phyloP scores from a whole-genome alignment of 64 coral and sea anemone genomes.

The Montipora sp. region DNA sequence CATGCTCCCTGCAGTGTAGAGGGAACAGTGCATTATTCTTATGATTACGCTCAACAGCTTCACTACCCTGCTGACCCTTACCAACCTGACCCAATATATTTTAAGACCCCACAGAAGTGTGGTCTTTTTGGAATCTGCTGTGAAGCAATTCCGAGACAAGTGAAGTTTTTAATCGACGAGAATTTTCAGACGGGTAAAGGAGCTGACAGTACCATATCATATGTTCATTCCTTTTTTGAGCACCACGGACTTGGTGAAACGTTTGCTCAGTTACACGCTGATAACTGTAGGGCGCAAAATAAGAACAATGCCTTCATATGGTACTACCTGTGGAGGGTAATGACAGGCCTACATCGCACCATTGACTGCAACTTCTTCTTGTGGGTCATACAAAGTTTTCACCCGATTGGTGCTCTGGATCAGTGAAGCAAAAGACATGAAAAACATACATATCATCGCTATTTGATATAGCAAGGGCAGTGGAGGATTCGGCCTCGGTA shows the following conservation, averaged over 20 bases:
- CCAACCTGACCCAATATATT: neutral
- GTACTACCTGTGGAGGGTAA: neutral
- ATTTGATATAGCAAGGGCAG: neutral
- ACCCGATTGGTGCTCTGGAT: neutral
- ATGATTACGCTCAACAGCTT: neutral
- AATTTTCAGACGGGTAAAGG: neutral
- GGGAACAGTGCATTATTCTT: neutral
- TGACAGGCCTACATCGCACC: neutral
- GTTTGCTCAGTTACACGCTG: neutral
- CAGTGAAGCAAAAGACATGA: neutral
- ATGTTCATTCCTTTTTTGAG: neutral
- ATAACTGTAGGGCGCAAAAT: constrained; percentile 36
- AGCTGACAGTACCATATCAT: neutral
- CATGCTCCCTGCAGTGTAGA: constrained; percentile 8
- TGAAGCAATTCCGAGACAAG: constrained; percentile 34
- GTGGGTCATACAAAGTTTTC: neutral
- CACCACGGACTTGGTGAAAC: neutral
- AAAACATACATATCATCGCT: neutral
- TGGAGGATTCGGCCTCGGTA: constrained; percentile 34
- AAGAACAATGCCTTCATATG: neutral
- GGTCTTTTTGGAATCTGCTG: constrained; percentile 19
- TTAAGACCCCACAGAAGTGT: constrained; percentile 25
- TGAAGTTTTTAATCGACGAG: constrained; percentile 12
- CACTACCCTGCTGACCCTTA: neutral
- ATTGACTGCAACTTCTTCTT: neutral